These are phyloP conservation scores for Henicopernis longicauda DNA, from an alignment of 2,113 vertebrate species.

Conservation along the genomic window DNA sequence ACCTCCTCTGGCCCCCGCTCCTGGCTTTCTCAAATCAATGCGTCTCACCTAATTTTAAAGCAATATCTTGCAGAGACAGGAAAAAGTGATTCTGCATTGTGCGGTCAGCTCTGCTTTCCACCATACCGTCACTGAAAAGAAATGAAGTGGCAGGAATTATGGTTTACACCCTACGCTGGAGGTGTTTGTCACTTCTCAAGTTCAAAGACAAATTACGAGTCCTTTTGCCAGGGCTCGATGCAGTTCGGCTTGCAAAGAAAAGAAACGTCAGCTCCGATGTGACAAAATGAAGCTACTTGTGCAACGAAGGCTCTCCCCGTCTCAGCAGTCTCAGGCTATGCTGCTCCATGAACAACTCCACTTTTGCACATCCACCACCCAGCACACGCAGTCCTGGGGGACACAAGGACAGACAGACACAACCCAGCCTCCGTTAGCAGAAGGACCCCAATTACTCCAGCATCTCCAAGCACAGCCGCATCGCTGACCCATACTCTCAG, in stretches of 20 bases:
- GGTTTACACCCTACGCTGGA: neutral
- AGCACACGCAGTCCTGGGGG: rapidly evolving
- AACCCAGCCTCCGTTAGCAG: neutral
- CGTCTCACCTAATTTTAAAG: constrained; percentile 28
- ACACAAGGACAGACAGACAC: neutral
- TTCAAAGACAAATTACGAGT: neutral
- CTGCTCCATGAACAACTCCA: neutral
- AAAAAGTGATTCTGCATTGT: neutral
- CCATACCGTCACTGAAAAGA: neutral
- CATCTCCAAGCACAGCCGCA: neutral
- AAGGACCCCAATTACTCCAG: too few relatives aligned
- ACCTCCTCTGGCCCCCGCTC: neutral
- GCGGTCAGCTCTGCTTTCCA: neutral
- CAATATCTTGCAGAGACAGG: neutral
- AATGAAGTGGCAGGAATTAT: neutral
- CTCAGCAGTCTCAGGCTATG: neutral
- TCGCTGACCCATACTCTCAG: neutral
- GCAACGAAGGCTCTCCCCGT: neutral
- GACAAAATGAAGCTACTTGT: neutral
- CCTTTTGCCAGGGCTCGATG: rapidly evolving
- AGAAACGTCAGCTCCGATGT: neutral
- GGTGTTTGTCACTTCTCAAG: neutral
- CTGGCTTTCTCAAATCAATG: neutral
- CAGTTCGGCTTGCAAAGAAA: neutral
- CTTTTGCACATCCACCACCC: neutral